Base-by-base conservation (phyloP, 2,797 vertebrate species). In the Otolemur crassicaudatus region DNA sequence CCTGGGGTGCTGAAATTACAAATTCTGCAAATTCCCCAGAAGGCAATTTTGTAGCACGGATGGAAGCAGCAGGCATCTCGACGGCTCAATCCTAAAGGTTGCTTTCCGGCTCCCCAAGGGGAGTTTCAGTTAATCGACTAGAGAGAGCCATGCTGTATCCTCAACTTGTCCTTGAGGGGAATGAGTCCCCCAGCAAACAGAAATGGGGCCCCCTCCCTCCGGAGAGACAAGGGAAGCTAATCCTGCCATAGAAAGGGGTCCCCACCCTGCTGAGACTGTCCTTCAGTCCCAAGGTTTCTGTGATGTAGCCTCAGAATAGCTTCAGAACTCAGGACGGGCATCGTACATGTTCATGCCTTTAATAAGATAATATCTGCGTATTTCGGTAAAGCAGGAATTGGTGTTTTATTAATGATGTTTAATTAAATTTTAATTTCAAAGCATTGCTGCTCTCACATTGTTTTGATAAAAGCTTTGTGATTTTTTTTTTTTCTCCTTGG, bases 371-470 rank as follows among this genome's bases (percentile, higher is more conserved):
- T 46, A 63, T 87, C 84, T 67, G 65, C 46, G 46, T 3, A 37
- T 43, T 73, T 95, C 56, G 2, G 40, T 10, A 17, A 76, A 92
- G 46, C 34, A 94, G 53, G 63, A 90, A 79, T n/a, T 69, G 53
- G 96, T 93, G 65, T 92, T 90, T 95, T 95, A 86, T 89, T 94
- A 94, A 95, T 95, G 82, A 7, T 58, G 69, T 61, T 86, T 97
- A 93, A 93, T 86, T 92, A 88, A 94, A 94, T 83, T 96, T 95
- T 96, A 94, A 94, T 87, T 94, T 92, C 79, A 91, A 94, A 96
- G 86, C 82, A 77, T 34, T 87, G 65, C 65, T 73, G 31, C n/a
- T 90, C 43, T 93, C 27, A 70, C 23, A 9, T 46, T 94, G 65
- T 88, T 97, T 65, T 94, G 92, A 94, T 86, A 83, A 95, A 72